Conservation (phyloP, 2,113 vertebrate species). For the Prionailurus viverrinus region DNA sequence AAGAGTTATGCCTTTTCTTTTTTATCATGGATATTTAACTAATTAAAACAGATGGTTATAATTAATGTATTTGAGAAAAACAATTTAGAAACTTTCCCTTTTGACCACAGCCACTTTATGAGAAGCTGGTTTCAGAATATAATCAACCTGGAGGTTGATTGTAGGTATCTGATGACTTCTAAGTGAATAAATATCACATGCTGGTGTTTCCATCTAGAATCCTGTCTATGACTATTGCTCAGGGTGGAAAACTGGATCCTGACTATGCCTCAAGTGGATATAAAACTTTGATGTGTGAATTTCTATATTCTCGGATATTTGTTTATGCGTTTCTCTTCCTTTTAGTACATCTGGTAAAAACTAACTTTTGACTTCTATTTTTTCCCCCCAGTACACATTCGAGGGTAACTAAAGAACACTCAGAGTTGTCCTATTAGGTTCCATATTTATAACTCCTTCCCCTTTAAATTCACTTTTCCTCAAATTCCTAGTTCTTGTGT, state of each 20-base stretch:
- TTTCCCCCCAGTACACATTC: neutral
- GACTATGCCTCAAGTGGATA: neutral
- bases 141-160: neutral
- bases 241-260: neutral
- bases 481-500: neutral
- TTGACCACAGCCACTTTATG: neutral
- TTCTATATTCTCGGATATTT: neutral
- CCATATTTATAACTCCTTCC: neutral
- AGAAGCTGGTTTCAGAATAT: neutral
- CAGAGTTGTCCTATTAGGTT: neutral
- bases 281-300: neutral
- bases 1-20: neutral
- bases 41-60: neutral
- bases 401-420: neutral
- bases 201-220: neutral
- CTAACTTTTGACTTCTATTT: neutral
- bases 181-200: neutral
- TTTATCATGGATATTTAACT: neutral
- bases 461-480: neutral
- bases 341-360: neutral
- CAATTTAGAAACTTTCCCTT: neutral
- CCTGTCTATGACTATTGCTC: neutral
- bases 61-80: neutral
- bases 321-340: neutral
- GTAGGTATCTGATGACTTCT: neutral